Evolutionary conservation across 2,797 vertebrate species (phyloP), one percentile per base, ranked within the genome.

Genomic region (Huso huso): DNA sequence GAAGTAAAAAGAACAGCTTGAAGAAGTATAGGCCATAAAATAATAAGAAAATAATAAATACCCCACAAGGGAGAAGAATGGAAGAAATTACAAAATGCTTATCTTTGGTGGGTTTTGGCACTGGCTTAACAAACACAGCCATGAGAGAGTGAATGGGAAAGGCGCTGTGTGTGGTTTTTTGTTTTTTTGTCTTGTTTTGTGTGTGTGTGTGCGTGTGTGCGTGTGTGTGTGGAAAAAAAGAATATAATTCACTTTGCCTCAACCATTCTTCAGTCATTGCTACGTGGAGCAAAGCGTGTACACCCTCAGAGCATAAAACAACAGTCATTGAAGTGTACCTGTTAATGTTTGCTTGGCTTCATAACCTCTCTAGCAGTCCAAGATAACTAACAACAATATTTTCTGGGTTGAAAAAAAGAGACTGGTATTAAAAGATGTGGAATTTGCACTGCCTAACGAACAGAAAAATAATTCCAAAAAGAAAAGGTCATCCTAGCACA

Each of bases 401-500:
- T 18, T 18, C 18, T 18, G 18, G 18, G 18, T 18, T 18, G 18
- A 18, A 18, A 18, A 18, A 18, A 18, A 18, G 18, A 18, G 18
- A 18, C 58, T 49, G 66, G 64, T 76, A 79, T 78, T 82, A 79
- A 82, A 83, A 84, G 73, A 77, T 64, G 68, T 77, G 76, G 79
- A 86, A 86, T 86, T 83, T 83, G 18, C 18, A 18, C 18, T 18
- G 18, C 18, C 18, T 18, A 66, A 79, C 80, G 79, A 68, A 80
- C 84, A 87, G 87, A 87, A 77, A 85, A 83, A 81, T 64, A 62
- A 75, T 81, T 87, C 82, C 83, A 87, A 81, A 80, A 84, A 79
- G 81, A 78, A 60, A 81, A 80, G 86, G 84, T 87, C 84, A 88
- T 79, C 79, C 69, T 73, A 58, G 69, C 69, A 49, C 48, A 63